Evolutionary conservation across 2,113 vertebrate species (phyloP), one percentile per base, ranked within the genome.

Genomic region (Tonatia bakeri): DNA sequence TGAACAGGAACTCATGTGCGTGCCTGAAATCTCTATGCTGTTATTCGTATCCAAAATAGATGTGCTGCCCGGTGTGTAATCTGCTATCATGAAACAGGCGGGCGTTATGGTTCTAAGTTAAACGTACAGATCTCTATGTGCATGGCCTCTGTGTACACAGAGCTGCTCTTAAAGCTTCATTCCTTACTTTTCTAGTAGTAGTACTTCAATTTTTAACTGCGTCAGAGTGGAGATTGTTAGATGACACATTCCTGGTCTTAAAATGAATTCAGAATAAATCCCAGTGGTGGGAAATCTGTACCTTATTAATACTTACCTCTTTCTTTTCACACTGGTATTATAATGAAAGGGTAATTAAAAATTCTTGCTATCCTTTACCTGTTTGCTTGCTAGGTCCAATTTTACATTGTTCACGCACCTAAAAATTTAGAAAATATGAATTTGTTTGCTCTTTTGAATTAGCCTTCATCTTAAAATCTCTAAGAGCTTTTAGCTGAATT

Each of bases 301-400:
- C 64, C 38, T 97, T 91, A 80, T 95, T 88, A 94, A 87, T 96
- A 28, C 82, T 59, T 81, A 56, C 82, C 61, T 52, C 94, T 90
- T 91, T 90, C 83, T 22, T 45, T 70, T 87, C 52, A 81, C 87
- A 69, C 3, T 87, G 31, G 9, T 97, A 73, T 95, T 97, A 90
- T 96, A 96, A 97, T 97, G 67, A 98, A 98, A 97, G 96, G 65
- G 13, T 97, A 90, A 96, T 97, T 94, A 81, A 97, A 97, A 90
- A 93, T 96, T 89, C 61, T 73, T 88, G 56, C 77, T 67, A 64
- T 91, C 33, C 45, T 91, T 69, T 33, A 38, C 81, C 96, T 97
- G 77, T 94, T 97, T 96, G 43, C 89, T 87, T 61, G 84, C 11
- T 80, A 59, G 43, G 15, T 38, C 40, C 45, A 72, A 31, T 94